Evolutionary conservation across 2,113 vertebrate species (phyloP).

Genomic region (Tychaedon coryphoeus): DNA sequence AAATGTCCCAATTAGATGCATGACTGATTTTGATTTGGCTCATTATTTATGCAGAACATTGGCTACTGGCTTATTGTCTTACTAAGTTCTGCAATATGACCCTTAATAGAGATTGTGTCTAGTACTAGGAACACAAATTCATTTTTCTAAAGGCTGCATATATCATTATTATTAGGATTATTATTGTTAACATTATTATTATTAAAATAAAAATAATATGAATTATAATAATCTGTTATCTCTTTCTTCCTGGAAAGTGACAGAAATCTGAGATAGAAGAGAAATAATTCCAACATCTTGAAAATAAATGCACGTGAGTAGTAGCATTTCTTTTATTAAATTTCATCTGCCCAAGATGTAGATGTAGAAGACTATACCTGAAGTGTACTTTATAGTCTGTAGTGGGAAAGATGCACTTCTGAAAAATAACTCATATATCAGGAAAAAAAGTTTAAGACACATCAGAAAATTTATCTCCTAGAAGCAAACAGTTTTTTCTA

Average conservation of each 20-base stretch:
- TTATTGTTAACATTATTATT: not conserved
- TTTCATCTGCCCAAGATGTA: not conserved
- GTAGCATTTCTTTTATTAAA: not conserved
- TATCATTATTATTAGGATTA: not conserved
- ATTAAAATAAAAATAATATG: not conserved
- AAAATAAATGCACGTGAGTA: not conserved
- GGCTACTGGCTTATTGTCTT: slow-evolving; percentile 65
- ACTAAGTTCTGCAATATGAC: slow-evolving; percentile 55
- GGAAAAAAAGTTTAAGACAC: not conserved
- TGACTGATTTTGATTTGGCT: slow-evolving; percentile 76
- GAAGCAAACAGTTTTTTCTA: not conserved
- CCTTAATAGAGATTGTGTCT: slow-evolving; percentile 39
- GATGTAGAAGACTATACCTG: not conserved
- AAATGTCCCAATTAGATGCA: slow-evolving; percentile 80
- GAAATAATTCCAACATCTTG: not conserved
- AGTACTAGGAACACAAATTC: not conserved
- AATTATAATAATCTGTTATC: not conserved
- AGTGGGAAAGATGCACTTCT: not conserved
- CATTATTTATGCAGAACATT: slow-evolving; percentile 77
- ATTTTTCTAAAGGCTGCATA: not conserved
- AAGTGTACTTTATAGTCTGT: not conserved
- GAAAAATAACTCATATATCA: not conserved
- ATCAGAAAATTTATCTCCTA: not conserved
- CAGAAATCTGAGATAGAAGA: not conserved
- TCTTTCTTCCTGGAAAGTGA: not conserved